Percentiles rank a stretch among this genome's conserved stretches.
These are phyloP conservation scores for Euwallacea similis DNA, from an alignment of 1,140 invertebrate genomes.

Conservation along the genomic window DNA sequence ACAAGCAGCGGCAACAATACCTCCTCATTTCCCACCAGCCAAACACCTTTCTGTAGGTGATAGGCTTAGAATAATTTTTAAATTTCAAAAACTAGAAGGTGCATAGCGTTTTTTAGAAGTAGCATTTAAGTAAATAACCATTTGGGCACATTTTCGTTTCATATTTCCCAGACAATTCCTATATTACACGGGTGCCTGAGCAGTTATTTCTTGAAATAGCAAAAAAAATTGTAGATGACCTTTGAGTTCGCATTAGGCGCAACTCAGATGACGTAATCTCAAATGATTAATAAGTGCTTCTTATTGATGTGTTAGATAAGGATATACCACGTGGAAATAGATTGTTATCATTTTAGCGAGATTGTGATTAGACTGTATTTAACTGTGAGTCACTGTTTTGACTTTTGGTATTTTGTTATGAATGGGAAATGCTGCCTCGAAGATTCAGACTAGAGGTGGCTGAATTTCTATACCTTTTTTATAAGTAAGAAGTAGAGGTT, in stretches of 20 bases:
- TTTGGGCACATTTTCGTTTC: not conserved
- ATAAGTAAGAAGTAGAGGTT: too few relatives aligned
- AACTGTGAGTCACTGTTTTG: conserved; percentile 13
- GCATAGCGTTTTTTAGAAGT: conserved; percentile 29
- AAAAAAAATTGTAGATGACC: not conserved
- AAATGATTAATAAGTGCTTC: conserved; percentile 56
- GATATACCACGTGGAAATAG: conserved; percentile 49
- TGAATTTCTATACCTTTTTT: too few relatives aligned
- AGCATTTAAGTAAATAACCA: not conserved
- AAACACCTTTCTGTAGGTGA: conserved; percentile 37
- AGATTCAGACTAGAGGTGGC: too few relatives aligned
- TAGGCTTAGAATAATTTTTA: conserved; percentile 38
- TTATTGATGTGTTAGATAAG: conserved; percentile 57
- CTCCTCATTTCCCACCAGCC: not conserved
- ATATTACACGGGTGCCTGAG: not conserved
- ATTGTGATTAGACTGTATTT: conserved; percentile 55
- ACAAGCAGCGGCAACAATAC: conserved; percentile 19
- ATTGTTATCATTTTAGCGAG: conserved; percentile 53
- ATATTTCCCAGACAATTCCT: not conserved
- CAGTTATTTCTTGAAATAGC: not conserved
- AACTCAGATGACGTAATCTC: conserved; percentile 49
- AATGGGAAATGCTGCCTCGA: too few relatives aligned
- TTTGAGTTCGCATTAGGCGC: conserved; percentile 24
- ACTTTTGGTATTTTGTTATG: too few relatives aligned
- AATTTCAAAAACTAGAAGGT: conserved; percentile 40